phyloP scores from a whole-genome alignment of 53 echinoderm and acorn worm genomes.

The Arbacia lixula region DNA sequence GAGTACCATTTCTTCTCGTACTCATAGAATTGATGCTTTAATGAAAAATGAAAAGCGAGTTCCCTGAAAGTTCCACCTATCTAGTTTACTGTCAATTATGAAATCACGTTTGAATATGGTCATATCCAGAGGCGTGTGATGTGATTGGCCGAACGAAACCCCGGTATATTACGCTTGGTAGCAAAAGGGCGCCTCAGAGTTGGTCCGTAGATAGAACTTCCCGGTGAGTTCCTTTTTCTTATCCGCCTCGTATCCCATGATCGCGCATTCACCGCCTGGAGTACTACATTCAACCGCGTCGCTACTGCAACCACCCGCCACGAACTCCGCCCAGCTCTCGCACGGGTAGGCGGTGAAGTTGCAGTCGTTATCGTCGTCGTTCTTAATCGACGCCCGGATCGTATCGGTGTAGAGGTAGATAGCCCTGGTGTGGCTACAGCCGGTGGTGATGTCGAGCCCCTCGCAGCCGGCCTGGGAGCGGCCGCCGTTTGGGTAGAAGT shows the following conservation, averaged over 20 bases:
- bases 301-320: constrained; percentile 58
- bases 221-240: constrained; percentile 39
- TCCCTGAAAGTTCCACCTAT: no score
- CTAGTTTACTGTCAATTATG: no score
- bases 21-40: no score
- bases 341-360: constrained; percentile 69
- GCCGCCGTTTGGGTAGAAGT: constrained; percentile 90
- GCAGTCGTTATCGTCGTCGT: no score
- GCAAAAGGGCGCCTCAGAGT: constrained; percentile 64
- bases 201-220: constrained; percentile 67
- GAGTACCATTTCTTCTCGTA: no score
- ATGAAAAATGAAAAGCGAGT: no score
- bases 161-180: constrained; percentile 17
- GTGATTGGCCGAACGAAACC: no score
- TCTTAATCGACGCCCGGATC: constrained; percentile 52
- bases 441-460: constrained; percentile 45
- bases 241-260: constrained; percentile 77
- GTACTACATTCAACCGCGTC: constrained; percentile 67
- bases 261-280: constrained; percentile 63
- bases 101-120: no score
- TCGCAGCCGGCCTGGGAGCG: constrained; percentile 73
- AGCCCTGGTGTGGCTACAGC: constrained; percentile 77
- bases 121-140: no score
- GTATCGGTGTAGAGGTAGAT: constrained; percentile 61
- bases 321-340: constrained; percentile 41